Evolutionary conservation across 1,140 invertebrate species (phyloP), one percentile per base, ranked within the genome.

Genomic region (Drosophila virilis): DNA sequence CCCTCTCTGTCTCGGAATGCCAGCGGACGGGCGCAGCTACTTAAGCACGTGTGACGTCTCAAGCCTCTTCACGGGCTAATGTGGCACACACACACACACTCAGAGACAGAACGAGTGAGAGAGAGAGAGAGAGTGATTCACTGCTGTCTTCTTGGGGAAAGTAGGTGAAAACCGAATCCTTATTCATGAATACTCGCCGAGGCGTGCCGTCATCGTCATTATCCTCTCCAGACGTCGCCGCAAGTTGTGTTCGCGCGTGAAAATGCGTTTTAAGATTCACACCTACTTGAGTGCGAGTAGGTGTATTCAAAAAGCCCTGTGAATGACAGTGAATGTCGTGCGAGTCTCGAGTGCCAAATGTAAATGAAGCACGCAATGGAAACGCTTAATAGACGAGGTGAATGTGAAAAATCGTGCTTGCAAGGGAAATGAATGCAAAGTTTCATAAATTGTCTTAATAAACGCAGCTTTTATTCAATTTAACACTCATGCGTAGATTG

Each of bases 191-290:
- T 45, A 54, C 3, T 28, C 22, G 51, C 52, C 55, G 48, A 54
- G 57, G 61, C 61, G 74, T 66, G 55, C 51, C 72, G 40, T 73
- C 64, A 37, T 52, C 62, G 37, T 57, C 37, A 15, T 64, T 45
- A 59, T 62, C 54, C 74, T 72, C 54, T 66, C 35, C 52, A 71
- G 67, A 74, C 66, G 22, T 45, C 38, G 38, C 35, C 81, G 86
- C 82, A 86, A 86, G 82, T 77, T 83, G 83, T 69, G 73, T 88
- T 89, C 76, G 77, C 77, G 84, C 84, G 84, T 89, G 80, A 89
- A 88, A 89, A 89, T 84, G 84, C 84, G 84, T 89, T 89, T 89
- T 78, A 71, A 89, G 85, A 80, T 88, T 88, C 84, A 89, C 80
- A 89, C 80, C 84, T 88, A 83, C 84, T 83, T 70, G 55, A 82